Percentiles rank a stretch among this genome's conserved stretches.
Conservation (phyloP, 2,888 invertebrate genomes). For the Thera obeliscata region DNA sequence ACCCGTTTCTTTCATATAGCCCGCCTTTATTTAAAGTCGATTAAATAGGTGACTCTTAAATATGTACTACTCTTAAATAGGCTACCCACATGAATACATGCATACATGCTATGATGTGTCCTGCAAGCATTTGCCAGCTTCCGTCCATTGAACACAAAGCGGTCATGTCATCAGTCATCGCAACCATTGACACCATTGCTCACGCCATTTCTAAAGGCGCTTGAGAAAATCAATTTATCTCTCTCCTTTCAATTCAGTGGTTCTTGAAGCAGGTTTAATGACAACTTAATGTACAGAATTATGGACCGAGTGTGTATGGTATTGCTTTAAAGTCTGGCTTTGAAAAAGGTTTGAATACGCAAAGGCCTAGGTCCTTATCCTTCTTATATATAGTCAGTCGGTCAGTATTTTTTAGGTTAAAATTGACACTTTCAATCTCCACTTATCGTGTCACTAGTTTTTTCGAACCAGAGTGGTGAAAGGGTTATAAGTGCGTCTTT, state of each 20-base stretch:
- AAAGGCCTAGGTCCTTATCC: not conserved
- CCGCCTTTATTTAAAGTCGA: too few species aligned
- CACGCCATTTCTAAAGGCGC: constrained; percentile 48
- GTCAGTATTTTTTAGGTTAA: constrained; percentile 1
- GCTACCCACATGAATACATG: too few species aligned
- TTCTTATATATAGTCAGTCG: not conserved
- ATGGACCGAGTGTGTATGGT: constrained; percentile 9
- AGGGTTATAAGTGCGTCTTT: too few species aligned
- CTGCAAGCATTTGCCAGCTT: constrained; percentile 19
- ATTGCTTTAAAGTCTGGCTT: constrained; percentile 11
- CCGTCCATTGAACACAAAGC: constrained; percentile 27
- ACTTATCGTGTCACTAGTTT: too few species aligned
- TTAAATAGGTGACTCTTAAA: too few species aligned
- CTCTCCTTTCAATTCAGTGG: constrained; percentile 45
- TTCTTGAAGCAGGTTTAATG: constrained; percentile 29
- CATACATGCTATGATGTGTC: constrained; percentile 6
- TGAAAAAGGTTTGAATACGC: not conserved
- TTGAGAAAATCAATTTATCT: constrained; percentile 55
- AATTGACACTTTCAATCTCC: too few species aligned
- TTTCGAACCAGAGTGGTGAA: too few species aligned
- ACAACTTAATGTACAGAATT: constrained; percentile 45
- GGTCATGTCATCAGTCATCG: not conserved
- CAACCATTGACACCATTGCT: constrained; percentile 46
- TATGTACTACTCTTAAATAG: too few species aligned
- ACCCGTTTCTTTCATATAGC: too few species aligned